Base-by-base conservation (phyloP, 2,888 invertebrate species). In the Coenonympha arcania region DNA sequence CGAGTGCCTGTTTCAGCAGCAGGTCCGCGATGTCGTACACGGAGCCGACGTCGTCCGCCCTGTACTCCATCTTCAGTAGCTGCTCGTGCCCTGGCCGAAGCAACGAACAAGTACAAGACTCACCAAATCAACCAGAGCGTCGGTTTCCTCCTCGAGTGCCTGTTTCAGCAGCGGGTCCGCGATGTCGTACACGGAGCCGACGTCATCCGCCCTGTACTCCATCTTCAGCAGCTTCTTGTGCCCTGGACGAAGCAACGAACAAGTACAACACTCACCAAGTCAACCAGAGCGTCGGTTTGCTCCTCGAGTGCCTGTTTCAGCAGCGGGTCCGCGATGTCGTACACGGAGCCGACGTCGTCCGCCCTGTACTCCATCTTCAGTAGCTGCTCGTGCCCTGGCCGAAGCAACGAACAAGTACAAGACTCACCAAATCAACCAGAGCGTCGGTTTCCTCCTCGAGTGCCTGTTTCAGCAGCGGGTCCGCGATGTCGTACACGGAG, bases 401-500 rank as follows among this genome's bases (percentile, higher is more conserved):
- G n/a, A n/a, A n/a, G n/a, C n/a, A n/a, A n/a, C n/a, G n/a, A n/a
- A n/a, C n/a, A n/a, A n/a, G n/a, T n/a, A n/a, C n/a, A n/a, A n/a
- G n/a, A n/a, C n/a, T n/a, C 44, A 63, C 62, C 42, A 55, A 20
- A 3, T 57, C 39, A 6, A 37, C 41, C 1, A 62, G 3, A 6
- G 16, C 28, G 3, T 46, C 45, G 16, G 58, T 20, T 34, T 62
- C 60, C 0, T 56, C 53, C 3, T 59, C 56, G 1, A 60, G n/a
- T 0, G 54, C 56, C 15, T 52, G 51, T 6, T 53, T 47, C 8
- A 42, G 18, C 2, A 24, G 1, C 0, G 52, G 46, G 3, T 58
- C 56, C 48, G n/a, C n/a, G n/a, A 62, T 9, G 4, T 30, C 43
- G 39, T 59, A 61, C n/a, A n/a, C n/a, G n/a, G n/a, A n/a, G n/a